A percentile compares a stretch with the other conserved stretches of the same genome.
Evolutionary conservation across 2,113 vertebrate species (phyloP).

Genomic region (Leptobrachium ailaonicum): DNA sequence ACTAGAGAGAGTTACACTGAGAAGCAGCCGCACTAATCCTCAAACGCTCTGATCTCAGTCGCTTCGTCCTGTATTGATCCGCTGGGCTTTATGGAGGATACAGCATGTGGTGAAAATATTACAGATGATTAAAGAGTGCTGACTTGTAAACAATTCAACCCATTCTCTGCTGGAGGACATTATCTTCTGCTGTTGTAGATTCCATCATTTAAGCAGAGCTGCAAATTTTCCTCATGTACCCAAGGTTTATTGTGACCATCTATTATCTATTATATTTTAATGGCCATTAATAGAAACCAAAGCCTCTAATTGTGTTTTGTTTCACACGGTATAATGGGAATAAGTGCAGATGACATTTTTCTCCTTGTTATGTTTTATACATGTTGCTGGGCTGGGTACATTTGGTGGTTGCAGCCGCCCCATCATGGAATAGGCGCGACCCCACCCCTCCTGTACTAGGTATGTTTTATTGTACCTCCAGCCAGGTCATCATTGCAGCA

Average conservation of each 20-base stretch:
- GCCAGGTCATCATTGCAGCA: too few relatives aligned
- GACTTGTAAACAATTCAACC: constrained; percentile 42
- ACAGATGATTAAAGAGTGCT: constrained; percentile 50
- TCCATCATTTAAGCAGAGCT: not conserved
- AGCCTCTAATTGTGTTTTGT: too few relatives aligned
- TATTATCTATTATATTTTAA: too few relatives aligned
- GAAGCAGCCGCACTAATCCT: constrained; percentile 41
- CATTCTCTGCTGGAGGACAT: constrained; percentile 17
- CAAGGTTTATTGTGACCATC: not conserved
- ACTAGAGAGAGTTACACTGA: constrained; percentile 41
- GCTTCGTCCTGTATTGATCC: constrained; percentile 46
- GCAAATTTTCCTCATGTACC: not conserved
- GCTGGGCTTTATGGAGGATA: constrained; percentile 41
- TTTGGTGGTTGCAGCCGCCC: too few relatives aligned
- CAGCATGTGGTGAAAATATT: constrained; percentile 42
- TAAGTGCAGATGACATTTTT: too few relatives aligned
- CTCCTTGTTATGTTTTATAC: too few relatives aligned
- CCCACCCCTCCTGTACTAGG: too few relatives aligned
- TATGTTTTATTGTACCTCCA: too few relatives aligned
- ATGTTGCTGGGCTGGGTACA: too few relatives aligned
- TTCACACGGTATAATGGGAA: too few relatives aligned
- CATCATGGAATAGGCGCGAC: too few relatives aligned
- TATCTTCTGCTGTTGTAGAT: not conserved
- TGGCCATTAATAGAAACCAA: too few relatives aligned
- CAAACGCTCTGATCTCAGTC: constrained; percentile 43